Percentiles rank a stretch among this genome's conserved stretches.
Evolutionary conservation across 2,888 invertebrate genomes (phyloP).

Genomic region (Troides aeacus): DNA sequence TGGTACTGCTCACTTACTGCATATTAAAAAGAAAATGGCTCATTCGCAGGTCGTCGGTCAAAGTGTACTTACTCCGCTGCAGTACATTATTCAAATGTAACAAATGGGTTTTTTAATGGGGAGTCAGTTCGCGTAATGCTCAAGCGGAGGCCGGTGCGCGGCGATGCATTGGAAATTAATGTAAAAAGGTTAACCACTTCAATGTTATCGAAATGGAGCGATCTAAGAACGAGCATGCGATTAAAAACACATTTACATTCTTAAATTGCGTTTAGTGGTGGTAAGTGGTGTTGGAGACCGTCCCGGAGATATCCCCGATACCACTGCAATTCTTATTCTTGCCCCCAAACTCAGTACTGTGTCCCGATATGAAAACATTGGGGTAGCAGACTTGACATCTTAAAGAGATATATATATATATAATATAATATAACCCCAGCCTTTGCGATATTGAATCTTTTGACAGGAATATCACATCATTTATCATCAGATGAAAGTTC

Average conservation of each 20-base stretch:
- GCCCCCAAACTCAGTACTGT: too few relatives aligned
- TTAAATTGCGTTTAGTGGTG: background rate
- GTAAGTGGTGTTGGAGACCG: too few relatives aligned
- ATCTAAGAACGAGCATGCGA: constrained; percentile 21
- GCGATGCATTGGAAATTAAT: constrained; percentile 28
- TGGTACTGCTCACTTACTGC: too few relatives aligned
- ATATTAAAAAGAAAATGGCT: background rate
- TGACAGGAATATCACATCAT: too few relatives aligned
- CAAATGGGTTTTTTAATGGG: constrained; percentile 29
- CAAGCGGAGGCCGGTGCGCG: constrained; percentile 14
- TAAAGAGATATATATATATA: too few relatives aligned
- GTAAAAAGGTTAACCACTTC: constrained; percentile 22
- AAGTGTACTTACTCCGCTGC: constrained; percentile 18
- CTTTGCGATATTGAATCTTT: too few relatives aligned
- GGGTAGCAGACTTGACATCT: too few relatives aligned
- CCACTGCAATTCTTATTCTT: too few relatives aligned
- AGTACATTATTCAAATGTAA: constrained; percentile 31
- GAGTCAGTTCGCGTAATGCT: constrained; percentile 21
- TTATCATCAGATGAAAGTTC: too few relatives aligned
- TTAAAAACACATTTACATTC: background rate
- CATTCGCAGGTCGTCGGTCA: constrained; percentile 19
- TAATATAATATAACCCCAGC: too few relatives aligned
- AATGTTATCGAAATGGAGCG: constrained; percentile 12
- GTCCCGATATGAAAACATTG: too few relatives aligned
- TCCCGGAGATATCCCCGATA: too few relatives aligned